A percentile compares a stretch with the other conserved stretches of the same genome.
phyloP scores from a whole-genome alignment of 2,797 vertebrate species.

The Acanthurus leucopareius region DNA sequence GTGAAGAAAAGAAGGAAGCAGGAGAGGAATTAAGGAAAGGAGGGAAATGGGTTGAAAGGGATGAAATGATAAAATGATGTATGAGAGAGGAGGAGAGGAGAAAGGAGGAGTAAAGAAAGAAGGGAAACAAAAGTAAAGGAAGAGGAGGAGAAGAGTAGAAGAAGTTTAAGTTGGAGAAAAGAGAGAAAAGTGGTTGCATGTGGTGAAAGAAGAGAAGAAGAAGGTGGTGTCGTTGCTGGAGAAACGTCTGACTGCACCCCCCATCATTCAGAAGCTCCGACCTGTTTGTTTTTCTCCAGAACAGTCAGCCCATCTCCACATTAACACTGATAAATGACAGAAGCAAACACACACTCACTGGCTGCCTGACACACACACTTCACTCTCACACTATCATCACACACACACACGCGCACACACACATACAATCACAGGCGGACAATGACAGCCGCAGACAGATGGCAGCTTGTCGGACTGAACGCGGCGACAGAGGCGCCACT shows the following conservation, averaged over 20 bases:
- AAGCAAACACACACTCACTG: constrained; percentile 9
- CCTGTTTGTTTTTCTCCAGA: no score
- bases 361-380: background rate
- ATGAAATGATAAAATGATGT: no score
- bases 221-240: no score
- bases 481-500: background rate
- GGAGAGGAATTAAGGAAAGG: background rate
- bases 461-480: constrained; percentile 18
- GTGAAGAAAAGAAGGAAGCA: constrained; percentile 52
- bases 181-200: no score
- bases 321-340: no score
- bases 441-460: constrained; percentile 44
- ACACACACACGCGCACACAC: constrained; percentile 11
- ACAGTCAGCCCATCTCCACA: no score
- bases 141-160: background rate
- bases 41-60: no score
- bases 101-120: background rate
- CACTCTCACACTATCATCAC: constrained; percentile 2
- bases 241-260: no score
- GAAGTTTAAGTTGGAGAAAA: no score
- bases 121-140: background rate
- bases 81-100: no score
- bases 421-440: background rate
- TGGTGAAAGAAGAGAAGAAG: no score
- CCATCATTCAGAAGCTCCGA: no score